Percentiles rank a stretch among this genome's conserved stretches.
Conservation (phyloP, 2,888 invertebrate genomes). For the Shargacucullia verbasci region DNA sequence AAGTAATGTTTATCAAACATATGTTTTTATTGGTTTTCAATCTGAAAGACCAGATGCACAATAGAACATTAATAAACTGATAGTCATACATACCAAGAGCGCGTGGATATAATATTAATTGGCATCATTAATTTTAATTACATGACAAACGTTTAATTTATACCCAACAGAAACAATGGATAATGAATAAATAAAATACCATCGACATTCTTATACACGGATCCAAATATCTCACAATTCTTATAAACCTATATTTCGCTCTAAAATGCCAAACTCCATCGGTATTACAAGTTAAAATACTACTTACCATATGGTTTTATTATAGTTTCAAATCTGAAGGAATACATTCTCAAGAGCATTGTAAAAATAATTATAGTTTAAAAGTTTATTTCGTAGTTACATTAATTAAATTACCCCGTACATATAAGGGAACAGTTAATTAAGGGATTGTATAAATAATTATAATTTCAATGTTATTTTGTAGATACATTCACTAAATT, state of each 20-base stretch:
- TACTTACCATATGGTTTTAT: no score
- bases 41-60: conserved; percentile 43
- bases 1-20: not conserved
- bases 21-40: conserved; percentile 15
- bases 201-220: conserved; percentile 19
- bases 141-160: conserved; percentile 32
- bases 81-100: conserved; percentile 16
- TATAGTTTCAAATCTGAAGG: no score
- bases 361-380: no score
- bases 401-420: no score
- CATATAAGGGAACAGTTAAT: not conserved
- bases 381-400: no score
- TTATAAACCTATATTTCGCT: no score
- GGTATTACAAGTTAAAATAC: no score
- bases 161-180: conserved; percentile 34
- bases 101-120: conserved; percentile 48
- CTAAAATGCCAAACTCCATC: no score
- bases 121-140: conserved; percentile 48
- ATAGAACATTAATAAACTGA: conserved; percentile 39
- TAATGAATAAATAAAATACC: conserved; percentile 14
- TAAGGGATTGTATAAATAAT: conserved; percentile 8
- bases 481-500: no score
- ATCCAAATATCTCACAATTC: no score
- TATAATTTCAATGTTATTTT: no score
- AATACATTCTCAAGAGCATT: no score